Base-by-base conservation (phyloP, 2,888 invertebrate species). In the Ormyrus labotus region DNA sequence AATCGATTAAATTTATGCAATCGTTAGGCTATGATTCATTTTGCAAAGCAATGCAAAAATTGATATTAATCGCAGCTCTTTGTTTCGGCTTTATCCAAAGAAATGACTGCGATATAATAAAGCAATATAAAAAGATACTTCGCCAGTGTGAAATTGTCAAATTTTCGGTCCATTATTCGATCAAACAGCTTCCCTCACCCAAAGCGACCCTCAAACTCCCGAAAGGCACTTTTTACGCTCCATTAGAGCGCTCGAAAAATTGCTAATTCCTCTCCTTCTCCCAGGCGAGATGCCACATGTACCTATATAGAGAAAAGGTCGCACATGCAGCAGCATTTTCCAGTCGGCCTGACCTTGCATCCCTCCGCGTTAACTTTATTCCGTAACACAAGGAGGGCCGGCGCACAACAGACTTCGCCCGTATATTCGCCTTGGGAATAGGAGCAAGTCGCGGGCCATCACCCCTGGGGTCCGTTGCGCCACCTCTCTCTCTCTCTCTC, bases 201-300 rank as follows among this genome's bases (percentile, higher is more conserved):
- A 50, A 60, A 9, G 10, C 10, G 34, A 53, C 13, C 45, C 6
- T 48, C 2, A 63, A 57, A 74, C 47, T 51, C 64, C 61, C 79
- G 60, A 74, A 72, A 76, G 69, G 57, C 78, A 72, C 64, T 77
- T 82, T 82, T 82, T 79, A 82, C 82, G 76, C 76, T 76, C 68
- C 79, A 76, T 76, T 82, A 55, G 75, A 7, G 58, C 11, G 47
- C 50, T 34, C 48, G 73, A 64, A 76, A 19, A 75, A 71, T 69
- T 73, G 61, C 65, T 13, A 78, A 69, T 69, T 50, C 57, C 70
- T 55, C 63, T 19, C 19, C 19, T 19, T 19, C 19, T 19, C 19
- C 19, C 19, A n/a, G 10, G 6, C 57, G 11, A 9, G 34, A 53
- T 47, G 5, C 10, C 60, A 58, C 69, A 74, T 63, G 63, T 63